These are phyloP conservation scores for Prionailurus bengalensis DNA, from an alignment of 2,113 vertebrate genomes.

Conservation along the genomic window DNA sequence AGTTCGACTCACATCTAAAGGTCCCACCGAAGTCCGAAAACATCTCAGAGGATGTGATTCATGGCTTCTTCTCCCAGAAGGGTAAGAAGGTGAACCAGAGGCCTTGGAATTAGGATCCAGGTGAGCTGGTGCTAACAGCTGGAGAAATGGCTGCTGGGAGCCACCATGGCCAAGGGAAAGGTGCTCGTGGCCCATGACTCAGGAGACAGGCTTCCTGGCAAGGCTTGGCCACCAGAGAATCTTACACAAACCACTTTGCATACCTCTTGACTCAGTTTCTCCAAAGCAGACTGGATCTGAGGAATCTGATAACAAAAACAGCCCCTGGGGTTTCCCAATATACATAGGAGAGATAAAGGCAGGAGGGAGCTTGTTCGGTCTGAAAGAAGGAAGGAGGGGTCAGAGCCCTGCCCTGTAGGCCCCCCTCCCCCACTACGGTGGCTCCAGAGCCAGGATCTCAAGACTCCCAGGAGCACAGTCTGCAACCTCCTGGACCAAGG, in stretches of 20 bases:
- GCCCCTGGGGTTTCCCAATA: not conserved
- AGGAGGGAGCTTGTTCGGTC: not conserved
- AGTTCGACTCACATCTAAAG: not conserved
- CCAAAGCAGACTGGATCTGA: not conserved
- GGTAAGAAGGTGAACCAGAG: not conserved
- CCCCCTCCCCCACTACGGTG: fast-evolving
- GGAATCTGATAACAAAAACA: not conserved
- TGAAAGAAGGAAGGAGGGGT: not conserved
- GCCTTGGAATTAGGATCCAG: not conserved
- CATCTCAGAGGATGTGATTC: not conserved
- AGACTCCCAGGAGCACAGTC: not conserved
- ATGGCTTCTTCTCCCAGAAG: not conserved
- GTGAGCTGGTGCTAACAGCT: not conserved
- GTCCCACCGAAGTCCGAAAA: not conserved
- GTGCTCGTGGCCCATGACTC: not conserved
- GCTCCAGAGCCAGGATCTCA: not conserved
- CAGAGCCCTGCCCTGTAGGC: not conserved
- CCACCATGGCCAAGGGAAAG: not conserved
- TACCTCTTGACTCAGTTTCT: not conserved
- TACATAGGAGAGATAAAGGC: not conserved
- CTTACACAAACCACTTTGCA: not conserved
- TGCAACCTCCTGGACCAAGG: not conserved
- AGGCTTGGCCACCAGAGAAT: not conserved
- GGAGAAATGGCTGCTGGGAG: not conserved
- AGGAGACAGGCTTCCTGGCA: not conserved